phyloP scores from a whole-genome alignment of 1,140 invertebrate genomes.

The Panagrolaimus sp. region DNA sequence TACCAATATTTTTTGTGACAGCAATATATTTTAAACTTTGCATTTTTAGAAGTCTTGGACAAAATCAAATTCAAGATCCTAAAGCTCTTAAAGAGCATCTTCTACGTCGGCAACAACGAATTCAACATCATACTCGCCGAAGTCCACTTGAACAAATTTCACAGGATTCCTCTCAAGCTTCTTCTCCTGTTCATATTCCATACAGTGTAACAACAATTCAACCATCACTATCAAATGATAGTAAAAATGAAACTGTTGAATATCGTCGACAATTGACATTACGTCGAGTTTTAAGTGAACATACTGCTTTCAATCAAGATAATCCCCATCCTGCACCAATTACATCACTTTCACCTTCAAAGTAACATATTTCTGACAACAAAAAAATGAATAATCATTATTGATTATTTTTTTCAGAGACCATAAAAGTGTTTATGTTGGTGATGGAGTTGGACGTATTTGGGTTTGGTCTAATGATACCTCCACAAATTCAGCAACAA shows the following conservation, averaged over 20 bases:
- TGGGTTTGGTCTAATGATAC: slow-evolving; percentile 77
- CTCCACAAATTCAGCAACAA: slow-evolving; percentile 11
- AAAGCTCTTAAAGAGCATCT: slow-evolving; percentile 40
- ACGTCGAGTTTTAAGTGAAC: slow-evolving; percentile 93
- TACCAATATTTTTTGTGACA: no score
- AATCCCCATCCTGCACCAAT: slow-evolving; percentile 93
- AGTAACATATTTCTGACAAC: slow-evolving; percentile 60
- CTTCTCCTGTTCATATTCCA: slow-evolving; percentile 26
- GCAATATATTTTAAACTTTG: no score
- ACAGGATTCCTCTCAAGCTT: slow-evolving; percentile 19
- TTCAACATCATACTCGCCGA: slow-evolving; percentile 35
- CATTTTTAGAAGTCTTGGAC: no score
- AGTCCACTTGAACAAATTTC: neutral
- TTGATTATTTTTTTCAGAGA: slow-evolving; percentile 64
- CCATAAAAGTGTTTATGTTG: slow-evolving; percentile 82
- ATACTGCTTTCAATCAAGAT: slow-evolving; percentile 92
- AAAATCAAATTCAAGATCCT: slow-evolving; percentile 18
- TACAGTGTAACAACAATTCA: neutral
- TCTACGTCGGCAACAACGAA: slow-evolving; percentile 40
- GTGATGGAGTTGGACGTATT: slow-evolving; percentile 86
- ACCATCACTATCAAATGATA: slow-evolving; percentile 61
- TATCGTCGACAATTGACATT: slow-evolving; percentile 63
- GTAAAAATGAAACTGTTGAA: slow-evolving; percentile 29
- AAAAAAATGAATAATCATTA: neutral
- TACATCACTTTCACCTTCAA: slow-evolving; percentile 83